Evolutionary conservation across 2,797 vertebrate species (phyloP).

Genomic region (Crocidura indochinensis): DNA sequence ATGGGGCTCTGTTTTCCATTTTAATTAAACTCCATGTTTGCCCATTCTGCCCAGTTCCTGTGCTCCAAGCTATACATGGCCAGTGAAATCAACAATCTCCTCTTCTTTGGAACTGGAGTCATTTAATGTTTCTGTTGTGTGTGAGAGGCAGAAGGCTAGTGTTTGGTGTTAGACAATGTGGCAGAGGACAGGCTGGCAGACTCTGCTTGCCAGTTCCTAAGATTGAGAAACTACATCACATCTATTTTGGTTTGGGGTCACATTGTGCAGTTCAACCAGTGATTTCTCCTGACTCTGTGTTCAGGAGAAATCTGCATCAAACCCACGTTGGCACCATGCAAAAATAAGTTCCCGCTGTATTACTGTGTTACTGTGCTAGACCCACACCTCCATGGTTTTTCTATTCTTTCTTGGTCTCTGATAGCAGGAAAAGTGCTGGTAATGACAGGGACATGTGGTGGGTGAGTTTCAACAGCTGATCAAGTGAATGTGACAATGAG

Average conservation of each 20-base stretch:
- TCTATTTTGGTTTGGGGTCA: too few relatives aligned
- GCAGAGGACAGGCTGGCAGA: neutral
- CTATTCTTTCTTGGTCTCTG: neutral
- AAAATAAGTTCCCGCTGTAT: too few relatives aligned
- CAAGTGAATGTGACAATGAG: neutral
- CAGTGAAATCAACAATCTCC: conserved; percentile 69
- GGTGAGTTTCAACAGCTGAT: neutral
- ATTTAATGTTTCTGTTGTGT: conserved; percentile 37
- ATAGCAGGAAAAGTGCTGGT: too few relatives aligned
- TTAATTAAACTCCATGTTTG: conserved; percentile 77
- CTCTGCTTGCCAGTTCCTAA: neutral
- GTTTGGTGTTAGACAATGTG: conserved; percentile 57
- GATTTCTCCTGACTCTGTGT: too few relatives aligned
- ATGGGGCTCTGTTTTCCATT: conserved; percentile 56
- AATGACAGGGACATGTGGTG: too few relatives aligned
- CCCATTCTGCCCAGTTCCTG: conserved; percentile 63
- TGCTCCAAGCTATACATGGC: conserved; percentile 60
- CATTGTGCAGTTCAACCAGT: too few relatives aligned
- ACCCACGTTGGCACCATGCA: too few relatives aligned
- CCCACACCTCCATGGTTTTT: neutral
- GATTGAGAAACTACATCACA: neutral
- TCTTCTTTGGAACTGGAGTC: conserved; percentile 57
- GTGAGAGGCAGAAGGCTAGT: conserved; percentile 70
- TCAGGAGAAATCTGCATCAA: too few relatives aligned
- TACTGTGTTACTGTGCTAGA: too few relatives aligned